Conservation (phyloP, 2,888 invertebrate genomes). For the Trachelus tabidus region DNA sequence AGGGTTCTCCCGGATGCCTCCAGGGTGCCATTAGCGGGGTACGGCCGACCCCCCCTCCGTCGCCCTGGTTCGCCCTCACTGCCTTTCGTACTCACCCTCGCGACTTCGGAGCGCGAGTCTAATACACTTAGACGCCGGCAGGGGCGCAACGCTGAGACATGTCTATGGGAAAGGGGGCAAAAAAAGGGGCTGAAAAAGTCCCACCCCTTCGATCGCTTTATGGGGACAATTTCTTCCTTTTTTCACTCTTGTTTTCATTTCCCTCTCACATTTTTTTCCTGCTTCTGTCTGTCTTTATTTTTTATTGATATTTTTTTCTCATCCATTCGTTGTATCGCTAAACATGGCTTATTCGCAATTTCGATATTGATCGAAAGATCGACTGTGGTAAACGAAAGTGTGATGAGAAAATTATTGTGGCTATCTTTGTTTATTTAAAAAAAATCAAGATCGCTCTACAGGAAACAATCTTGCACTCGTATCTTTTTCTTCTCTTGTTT, state of each 20-base stretch:
- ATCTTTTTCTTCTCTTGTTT: no score
- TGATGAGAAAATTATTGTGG: no score
- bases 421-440: no score
- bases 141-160: conserved; percentile 38
- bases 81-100: conserved; percentile 7
- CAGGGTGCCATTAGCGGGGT: conserved; percentile 65
- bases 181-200: conserved; percentile 1
- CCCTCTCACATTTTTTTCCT: conserved; percentile 12
- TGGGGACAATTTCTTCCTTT: conserved; percentile 25
- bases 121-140: conserved; percentile 58
- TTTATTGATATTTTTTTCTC: rapidly evolving
- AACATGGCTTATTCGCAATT: no score
- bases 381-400: no score
- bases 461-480: no score
- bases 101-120: conserved; percentile 49
- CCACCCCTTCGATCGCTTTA: conserved; percentile 42
- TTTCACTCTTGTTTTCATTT: conserved; percentile 10
- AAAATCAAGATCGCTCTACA: no score
- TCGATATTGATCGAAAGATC: no score
- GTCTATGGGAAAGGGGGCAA: conserved; percentile 43
- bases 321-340: no score
- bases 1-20: conserved; percentile 62
- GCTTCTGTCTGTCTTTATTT: background rate
- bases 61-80: conserved; percentile 13
- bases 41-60: conserved; percentile 37